Percentiles rank a stretch among this genome's conserved stretches.
Conservation (phyloP, 2,797 vertebrate genomes). For the Morelia viridis region DNA sequence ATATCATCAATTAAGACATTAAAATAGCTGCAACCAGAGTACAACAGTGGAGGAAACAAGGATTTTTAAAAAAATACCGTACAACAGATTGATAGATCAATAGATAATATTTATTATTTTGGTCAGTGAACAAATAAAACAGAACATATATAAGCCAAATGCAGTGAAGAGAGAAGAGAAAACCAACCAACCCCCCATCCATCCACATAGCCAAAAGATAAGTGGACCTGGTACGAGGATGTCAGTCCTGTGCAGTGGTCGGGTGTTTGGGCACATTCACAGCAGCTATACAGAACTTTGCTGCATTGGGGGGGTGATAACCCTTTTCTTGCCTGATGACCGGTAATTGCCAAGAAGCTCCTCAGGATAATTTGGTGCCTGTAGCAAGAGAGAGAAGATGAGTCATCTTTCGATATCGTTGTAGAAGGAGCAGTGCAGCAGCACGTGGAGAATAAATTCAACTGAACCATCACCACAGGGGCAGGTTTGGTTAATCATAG, state of each 20-base stretch:
- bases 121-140: not conserved
- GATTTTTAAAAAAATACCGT: not conserved
- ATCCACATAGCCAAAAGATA: not conserved
- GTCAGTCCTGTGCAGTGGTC: not conserved
- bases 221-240: not conserved
- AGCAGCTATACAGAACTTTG: not conserved
- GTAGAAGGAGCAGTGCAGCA: too few species aligned
- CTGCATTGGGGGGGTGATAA: not conserved
- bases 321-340: not conserved
- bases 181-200: not conserved
- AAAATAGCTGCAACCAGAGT: not conserved
- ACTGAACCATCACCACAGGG: too few species aligned
- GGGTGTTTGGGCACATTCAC: not conserved
- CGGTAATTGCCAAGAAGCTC: too few species aligned
- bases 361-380: too few species aligned
- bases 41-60: too few species aligned
- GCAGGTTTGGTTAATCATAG: too few species aligned
- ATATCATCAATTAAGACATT: not conserved
- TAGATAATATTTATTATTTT: too few species aligned
- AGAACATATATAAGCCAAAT: not conserved
- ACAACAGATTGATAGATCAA: too few species aligned
- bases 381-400: too few species aligned
- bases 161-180: not conserved
- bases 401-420: too few species aligned
- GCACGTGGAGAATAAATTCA: too few species aligned